Evolutionary conservation across 2,113 vertebrate genomes (phyloP).

Genomic region (Datnioides undecimradiatus): DNA sequence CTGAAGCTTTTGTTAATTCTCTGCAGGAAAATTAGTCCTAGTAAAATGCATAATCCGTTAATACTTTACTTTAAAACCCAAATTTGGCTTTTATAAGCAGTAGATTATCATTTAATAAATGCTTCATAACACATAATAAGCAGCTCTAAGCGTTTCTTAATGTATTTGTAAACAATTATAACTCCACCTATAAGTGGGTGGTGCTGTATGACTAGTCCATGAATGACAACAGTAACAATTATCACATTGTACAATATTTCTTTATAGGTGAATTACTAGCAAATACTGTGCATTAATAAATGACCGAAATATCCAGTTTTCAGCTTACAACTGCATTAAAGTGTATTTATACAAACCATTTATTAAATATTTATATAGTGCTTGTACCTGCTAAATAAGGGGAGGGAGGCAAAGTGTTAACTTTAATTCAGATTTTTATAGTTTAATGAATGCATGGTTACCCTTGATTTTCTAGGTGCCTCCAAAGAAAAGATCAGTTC

Average conservation of each 20-base stretch:
- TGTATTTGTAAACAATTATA: conserved; percentile 1
- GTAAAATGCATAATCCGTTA: not conserved
- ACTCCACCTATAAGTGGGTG: not conserved
- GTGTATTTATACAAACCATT: not conserved
- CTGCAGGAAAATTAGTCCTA: conserved; percentile 40
- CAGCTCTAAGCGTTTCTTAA: not conserved
- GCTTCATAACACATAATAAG: not conserved
- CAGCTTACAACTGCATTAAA: not conserved
- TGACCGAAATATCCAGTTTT: not conserved
- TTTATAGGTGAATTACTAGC: not conserved
- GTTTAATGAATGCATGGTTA: not conserved
- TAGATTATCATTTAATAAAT: not conserved
- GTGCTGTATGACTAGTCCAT: not conserved
- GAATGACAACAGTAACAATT: not conserved
- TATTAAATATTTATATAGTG: not conserved
- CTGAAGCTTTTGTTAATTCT: conserved; percentile 34
- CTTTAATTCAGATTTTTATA: not conserved
- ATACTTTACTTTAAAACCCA: not conserved
- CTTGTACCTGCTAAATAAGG: not conserved
- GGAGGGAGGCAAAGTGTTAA: rapidly evolving
- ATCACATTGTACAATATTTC: conserved; percentile 2
- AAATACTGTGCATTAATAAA: not conserved
- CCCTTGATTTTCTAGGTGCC: not conserved
- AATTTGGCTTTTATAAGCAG: not conserved
- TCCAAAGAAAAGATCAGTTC: conserved; percentile 6